Conservation (phyloP, 2,888 invertebrate genomes). For the Sesia bembeciformis region DNA sequence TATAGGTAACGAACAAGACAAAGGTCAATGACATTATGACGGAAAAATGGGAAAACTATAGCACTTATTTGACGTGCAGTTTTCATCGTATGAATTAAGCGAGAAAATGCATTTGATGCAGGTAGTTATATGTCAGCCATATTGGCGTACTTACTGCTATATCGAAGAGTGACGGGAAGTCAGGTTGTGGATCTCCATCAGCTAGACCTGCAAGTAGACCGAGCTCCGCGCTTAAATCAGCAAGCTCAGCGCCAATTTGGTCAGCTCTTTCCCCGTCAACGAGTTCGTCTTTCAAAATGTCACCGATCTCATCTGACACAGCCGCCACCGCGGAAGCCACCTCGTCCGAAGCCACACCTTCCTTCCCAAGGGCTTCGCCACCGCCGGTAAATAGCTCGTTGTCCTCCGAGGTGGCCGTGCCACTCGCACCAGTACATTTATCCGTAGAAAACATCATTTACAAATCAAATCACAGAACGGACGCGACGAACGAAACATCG, state of each 20-base stretch:
- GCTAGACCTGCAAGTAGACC: constrained; percentile 59
- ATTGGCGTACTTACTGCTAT: constrained; percentile 48
- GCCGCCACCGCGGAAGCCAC: constrained; percentile 59
- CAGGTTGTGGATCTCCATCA: constrained; percentile 51
- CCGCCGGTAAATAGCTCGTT: constrained; percentile 45
- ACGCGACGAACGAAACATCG: constrained; percentile 62
- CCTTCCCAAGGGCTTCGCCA: constrained; percentile 37
- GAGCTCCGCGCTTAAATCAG: constrained; percentile 59
- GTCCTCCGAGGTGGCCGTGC: constrained; percentile 41
- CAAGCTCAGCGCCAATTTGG: constrained; percentile 57
- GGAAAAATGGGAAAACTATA: too few species aligned
- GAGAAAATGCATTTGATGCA: neutral
- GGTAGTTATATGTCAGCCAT: constrained; percentile 28
- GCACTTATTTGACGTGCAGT: too few species aligned
- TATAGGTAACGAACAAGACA: too few species aligned
- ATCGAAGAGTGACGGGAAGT: constrained; percentile 60
- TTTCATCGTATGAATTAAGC: too few species aligned
- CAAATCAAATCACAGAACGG: constrained; percentile 51
- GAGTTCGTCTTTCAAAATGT: constrained; percentile 62
- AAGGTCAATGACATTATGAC: too few species aligned
- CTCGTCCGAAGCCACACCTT: constrained; percentile 48
- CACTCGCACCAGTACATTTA: constrained; percentile 57
- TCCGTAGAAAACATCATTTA: constrained; percentile 68
- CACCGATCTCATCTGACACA: constrained; percentile 63
- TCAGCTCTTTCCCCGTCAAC: constrained; percentile 59